Conservation (phyloP, 2,113 vertebrate species). For the Prochilodus magdalenae region DNA sequence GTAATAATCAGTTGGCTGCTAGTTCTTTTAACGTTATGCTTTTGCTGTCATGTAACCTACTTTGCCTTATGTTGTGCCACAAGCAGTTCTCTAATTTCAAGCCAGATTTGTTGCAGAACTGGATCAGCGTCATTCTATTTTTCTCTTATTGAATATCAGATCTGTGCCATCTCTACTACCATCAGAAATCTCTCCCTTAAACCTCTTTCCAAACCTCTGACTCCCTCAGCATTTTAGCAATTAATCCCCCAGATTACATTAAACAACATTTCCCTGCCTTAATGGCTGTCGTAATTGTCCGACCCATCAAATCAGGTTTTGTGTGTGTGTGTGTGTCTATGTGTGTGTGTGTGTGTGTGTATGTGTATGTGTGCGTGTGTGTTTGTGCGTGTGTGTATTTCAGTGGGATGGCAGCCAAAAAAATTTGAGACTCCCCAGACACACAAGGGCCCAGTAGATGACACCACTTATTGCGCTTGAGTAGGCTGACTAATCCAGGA, state of each 20-base stretch:
- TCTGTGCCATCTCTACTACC: background rate
- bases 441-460: background rate
- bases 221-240: conserved; percentile 14
- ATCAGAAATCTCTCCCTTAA: background rate
- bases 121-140: background rate
- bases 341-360: conserved; percentile 14
- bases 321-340: conserved; percentile 8
- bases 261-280: conserved; percentile 30
- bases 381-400: conserved; percentile 1
- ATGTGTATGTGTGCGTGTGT: conserved; percentile 9
- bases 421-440: conserved; percentile 28
- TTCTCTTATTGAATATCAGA: background rate
- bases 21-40: too few species aligned
- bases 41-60: background rate
- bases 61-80: background rate
- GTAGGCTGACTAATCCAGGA: too few species aligned
- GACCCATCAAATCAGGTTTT: background rate
- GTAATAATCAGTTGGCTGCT: too few species aligned
- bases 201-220: background rate
- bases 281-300: conserved; percentile 28
- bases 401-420: conserved; percentile 20
- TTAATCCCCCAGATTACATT: conserved; percentile 45
- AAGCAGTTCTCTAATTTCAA: background rate
- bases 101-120: background rate
- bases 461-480: background rate